Evolutionary conservation across 2,797 vertebrate genomes (phyloP), one percentile per base, ranked within the genome.

Genomic region (Amblyraja radiata): DNA sequence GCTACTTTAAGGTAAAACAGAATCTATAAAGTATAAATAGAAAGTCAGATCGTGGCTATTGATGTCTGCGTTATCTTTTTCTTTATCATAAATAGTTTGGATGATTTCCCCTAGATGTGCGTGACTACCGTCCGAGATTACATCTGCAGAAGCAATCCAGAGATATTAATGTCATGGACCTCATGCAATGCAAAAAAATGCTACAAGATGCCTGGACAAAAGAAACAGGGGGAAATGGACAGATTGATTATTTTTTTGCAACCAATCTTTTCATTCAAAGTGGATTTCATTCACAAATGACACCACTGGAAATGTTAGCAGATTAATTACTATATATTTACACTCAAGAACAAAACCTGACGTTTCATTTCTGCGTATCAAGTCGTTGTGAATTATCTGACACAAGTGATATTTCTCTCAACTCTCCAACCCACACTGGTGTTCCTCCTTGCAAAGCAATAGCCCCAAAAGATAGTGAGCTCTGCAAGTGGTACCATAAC

Each of bases 141-240:
- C 21, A 91, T 92, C 71, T 28, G 10, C 58, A 39, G 71, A 71
- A 1, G 23, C 71, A 92, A 46, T 54, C 90, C 71, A 76, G 39
- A n/a, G 71, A n/a, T 92, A 76, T 54, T 21, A 92, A 68, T 54
- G 90, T 92, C 71, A 92, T 39, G 46, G 71, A 92, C 90, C 28
- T 92, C 65, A 76, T 68, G 71, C 71, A 58, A 76, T 92, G 39
- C 46, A 13, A 39, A 25, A 91, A 91, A 68, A 32, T 5, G 18
- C 16, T 71, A 73, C 71, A 11, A 71, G 5, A 2, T 74, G 3
- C 65, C 25, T 86, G 28, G 23, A 23, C 68, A 71, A 65, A 46
- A 74, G 13, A 88, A 54, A 46, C 65, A 14, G 74, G 21, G 13
- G 32, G 13, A 1, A 23, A 91, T 68, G 36, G 46, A 65, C 11